Evolutionary conservation across 1,140 invertebrate genomes (phyloP).

Genomic region (Listronotus bonariensis): DNA sequence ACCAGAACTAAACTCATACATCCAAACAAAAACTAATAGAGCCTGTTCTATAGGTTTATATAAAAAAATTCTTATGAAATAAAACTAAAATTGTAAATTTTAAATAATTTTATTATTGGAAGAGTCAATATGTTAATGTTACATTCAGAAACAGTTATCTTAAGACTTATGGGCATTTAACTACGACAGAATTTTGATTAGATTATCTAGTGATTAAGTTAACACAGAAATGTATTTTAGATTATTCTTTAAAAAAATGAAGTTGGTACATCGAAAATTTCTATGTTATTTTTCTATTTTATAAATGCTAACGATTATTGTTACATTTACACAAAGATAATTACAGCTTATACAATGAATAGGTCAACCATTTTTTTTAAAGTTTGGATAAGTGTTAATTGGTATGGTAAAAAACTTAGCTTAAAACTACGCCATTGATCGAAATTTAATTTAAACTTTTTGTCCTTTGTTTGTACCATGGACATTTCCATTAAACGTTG

Average conservation of each 20-base stretch:
- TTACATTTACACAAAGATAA: not conserved
- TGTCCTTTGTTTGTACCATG: too few relatives aligned
- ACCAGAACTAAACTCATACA: too few relatives aligned
- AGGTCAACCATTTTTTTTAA: too few relatives aligned
- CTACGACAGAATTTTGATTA: constrained; percentile 27
- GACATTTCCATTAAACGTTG: too few relatives aligned
- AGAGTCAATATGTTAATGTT: constrained; percentile 29
- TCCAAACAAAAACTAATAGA: too few relatives aligned
- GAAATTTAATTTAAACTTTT: too few relatives aligned
- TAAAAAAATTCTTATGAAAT: too few relatives aligned
- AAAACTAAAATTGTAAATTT: not conserved
- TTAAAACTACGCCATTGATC: too few relatives aligned
- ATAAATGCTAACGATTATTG: constrained; percentile 2
- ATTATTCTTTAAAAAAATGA: constrained; percentile 3
- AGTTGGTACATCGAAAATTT: not conserved
- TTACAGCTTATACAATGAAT: too few relatives aligned
- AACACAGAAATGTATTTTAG: not conserved
- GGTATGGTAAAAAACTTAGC: too few relatives aligned
- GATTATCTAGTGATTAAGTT: constrained; percentile 11
- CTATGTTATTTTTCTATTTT: constrained; percentile 1
- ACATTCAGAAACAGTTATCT: constrained; percentile 33
- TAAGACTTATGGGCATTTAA: constrained; percentile 9
- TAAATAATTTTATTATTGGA: constrained; percentile 31
- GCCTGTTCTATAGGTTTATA: too few relatives aligned
- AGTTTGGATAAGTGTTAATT: too few relatives aligned